Evolutionary conservation across 2,888 invertebrate species (phyloP).

Genomic region (Lingula anatina): DNA sequence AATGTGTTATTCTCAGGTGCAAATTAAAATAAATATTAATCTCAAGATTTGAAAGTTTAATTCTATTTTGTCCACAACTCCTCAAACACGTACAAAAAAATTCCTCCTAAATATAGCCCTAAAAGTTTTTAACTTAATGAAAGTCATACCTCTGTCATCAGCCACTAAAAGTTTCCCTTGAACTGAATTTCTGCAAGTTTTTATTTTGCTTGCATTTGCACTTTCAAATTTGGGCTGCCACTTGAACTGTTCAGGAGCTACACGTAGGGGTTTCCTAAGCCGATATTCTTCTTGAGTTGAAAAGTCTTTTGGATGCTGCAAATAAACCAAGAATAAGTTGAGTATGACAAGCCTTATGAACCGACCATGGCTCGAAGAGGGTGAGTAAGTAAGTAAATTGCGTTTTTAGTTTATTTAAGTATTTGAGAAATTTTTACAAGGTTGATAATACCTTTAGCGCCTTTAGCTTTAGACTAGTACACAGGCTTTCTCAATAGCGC

Average conservation of each 20-base stretch:
- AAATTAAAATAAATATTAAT: not conserved
- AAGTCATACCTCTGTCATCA: conserved; percentile 78
- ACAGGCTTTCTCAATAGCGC: not conserved
- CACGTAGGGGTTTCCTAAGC: conserved; percentile 32
- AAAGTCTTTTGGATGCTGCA: not conserved
- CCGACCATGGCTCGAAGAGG: no score
- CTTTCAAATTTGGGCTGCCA: conserved; percentile 15
- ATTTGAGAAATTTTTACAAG: no score
- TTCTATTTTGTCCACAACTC: not conserved
- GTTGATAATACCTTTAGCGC: not conserved
- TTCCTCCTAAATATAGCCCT: not conserved
- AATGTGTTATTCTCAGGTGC: no score
- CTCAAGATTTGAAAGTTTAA: not conserved
- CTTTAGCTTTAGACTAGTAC: not conserved
- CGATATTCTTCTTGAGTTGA: not conserved
- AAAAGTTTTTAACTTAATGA: no score
- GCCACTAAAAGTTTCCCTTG: conserved; percentile 83
- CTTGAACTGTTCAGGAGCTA: conserved; percentile 17
- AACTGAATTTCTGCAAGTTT: conserved; percentile 65
- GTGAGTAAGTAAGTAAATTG: no score
- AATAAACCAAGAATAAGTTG: no score
- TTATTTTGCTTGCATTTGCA: conserved; percentile 21
- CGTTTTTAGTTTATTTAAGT: no score
- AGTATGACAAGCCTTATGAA: no score
- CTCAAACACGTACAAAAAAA: not conserved